Evolutionary conservation across 1,140 invertebrate genomes (phyloP).

Genomic region (Pseudobourletiella spinata): DNA sequence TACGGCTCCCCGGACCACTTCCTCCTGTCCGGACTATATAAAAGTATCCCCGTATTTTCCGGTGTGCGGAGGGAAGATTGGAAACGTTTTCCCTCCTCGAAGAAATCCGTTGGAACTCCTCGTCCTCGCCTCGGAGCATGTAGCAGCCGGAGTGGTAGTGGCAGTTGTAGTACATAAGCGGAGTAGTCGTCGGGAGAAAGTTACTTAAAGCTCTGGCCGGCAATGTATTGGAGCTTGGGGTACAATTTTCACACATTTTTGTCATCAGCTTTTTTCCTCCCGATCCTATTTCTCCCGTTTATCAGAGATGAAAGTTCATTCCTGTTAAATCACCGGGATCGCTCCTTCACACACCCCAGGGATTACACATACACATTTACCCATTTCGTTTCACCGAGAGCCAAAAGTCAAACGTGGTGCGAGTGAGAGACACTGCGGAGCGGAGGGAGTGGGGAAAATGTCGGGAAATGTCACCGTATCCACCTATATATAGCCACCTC

Average conservation of each 20-base stretch:
- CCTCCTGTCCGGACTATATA: too few species aligned
- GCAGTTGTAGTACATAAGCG: too few species aligned
- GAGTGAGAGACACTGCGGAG: neutral
- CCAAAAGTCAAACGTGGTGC: neutral
- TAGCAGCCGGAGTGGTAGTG: neutral
- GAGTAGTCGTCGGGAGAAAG: neutral
- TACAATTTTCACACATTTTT: constrained; percentile 36
- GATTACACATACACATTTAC: constrained; percentile 9
- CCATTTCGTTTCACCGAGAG: neutral
- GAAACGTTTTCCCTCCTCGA: too few species aligned
- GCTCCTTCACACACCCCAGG: constrained; percentile 19
- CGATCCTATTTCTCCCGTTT: constrained; percentile 26
- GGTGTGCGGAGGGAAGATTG: neutral
- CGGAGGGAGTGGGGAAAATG: neutral
- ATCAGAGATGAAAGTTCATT: constrained; percentile 35
- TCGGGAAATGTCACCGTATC: neutral
- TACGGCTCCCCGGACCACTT: too few species aligned
- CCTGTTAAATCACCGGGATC: constrained; percentile 33
- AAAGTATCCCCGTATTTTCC: too few species aligned
- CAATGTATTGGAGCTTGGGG: constrained; percentile 34
- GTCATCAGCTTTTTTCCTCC: constrained; percentile 31
- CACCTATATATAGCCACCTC: too few species aligned
- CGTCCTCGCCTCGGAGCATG: neutral
- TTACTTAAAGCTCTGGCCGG: constrained; percentile 8
- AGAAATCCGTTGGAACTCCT: too few species aligned